A percentile compares a stretch with the other conserved stretches of the same genome.
Evolutionary conservation across 2,797 vertebrate genomes (phyloP).

Genomic region (Sebastes miniatus): DNA sequence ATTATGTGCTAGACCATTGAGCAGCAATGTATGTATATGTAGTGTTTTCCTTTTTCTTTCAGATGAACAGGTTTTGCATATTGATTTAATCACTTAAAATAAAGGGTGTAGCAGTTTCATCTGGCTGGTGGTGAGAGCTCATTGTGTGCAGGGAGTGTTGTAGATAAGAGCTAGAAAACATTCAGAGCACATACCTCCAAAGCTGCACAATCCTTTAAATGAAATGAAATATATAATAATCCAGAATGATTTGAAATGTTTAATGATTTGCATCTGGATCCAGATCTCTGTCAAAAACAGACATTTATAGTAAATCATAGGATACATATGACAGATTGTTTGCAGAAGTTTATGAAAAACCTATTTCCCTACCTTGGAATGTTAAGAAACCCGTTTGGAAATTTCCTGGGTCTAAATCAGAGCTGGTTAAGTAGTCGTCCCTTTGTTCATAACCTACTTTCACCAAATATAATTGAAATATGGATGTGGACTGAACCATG

Average conservation of each 20-base stretch:
- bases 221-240: no score
- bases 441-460: background rate
- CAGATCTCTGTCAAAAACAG: background rate
- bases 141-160: background rate
- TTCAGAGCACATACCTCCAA: background rate
- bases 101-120: background rate
- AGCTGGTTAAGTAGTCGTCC: background rate
- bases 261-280: no score
- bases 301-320: background rate
- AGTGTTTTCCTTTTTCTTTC: background rate
- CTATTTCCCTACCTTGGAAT: accelerated
- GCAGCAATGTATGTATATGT: background rate
- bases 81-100: background rate
- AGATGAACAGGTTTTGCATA: no score
- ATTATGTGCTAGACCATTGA: no score
- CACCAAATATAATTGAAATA: background rate
- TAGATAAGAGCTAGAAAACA: background rate
- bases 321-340: background rate
- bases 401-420: background rate
- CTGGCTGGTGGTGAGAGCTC: background rate
- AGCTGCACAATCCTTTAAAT: background rate
- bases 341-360: background rate
- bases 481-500: background rate
- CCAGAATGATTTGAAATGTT: no score
- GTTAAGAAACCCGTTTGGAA: background rate